These are phyloP conservation scores for Horisme vitalbata DNA, from an alignment of 2,888 invertebrate species.

Conservation along the genomic window DNA sequence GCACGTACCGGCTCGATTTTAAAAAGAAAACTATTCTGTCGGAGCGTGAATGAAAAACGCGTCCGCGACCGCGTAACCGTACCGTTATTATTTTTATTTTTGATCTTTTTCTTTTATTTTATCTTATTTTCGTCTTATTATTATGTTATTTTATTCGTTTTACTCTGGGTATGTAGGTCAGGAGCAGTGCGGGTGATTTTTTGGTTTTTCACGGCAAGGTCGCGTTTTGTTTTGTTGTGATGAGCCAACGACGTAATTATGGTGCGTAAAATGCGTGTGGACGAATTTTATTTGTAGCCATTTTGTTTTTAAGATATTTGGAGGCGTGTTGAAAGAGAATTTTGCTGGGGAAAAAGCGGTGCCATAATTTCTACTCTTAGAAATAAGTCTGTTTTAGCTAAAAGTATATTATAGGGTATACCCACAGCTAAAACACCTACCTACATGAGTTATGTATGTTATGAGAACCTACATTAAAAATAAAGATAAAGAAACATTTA, in stretches of 20 bases:
- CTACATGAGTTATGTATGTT: no score
- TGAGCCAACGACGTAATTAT: constrained; percentile 28
- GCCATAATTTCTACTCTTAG: no score
- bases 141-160: constrained; percentile 70
- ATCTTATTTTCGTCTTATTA: constrained; percentile 75
- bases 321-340: no score
- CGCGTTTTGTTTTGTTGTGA: constrained; percentile 57
- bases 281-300: constrained; percentile 1
- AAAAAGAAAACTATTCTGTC: constrained; percentile 79
- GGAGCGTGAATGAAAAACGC: constrained; percentile 80
- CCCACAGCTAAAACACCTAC: no score
- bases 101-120: constrained; percentile 54
- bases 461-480: no score
- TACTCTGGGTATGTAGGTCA: constrained; percentile 79
- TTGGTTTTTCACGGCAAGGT: constrained; percentile 76
- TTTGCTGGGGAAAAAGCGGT: no score
- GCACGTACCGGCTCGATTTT: constrained; percentile 73
- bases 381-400: no score
- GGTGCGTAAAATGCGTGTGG: constrained; percentile 43
- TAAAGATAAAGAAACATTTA: no score
- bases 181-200: constrained; percentile 60
- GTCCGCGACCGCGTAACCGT: constrained; percentile 62
- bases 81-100: constrained; percentile 81
- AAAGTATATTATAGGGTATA: no score
- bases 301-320: no score